phyloP scores from a whole-genome alignment of 2,113 vertebrate species.

The Butorides virescens region DNA sequence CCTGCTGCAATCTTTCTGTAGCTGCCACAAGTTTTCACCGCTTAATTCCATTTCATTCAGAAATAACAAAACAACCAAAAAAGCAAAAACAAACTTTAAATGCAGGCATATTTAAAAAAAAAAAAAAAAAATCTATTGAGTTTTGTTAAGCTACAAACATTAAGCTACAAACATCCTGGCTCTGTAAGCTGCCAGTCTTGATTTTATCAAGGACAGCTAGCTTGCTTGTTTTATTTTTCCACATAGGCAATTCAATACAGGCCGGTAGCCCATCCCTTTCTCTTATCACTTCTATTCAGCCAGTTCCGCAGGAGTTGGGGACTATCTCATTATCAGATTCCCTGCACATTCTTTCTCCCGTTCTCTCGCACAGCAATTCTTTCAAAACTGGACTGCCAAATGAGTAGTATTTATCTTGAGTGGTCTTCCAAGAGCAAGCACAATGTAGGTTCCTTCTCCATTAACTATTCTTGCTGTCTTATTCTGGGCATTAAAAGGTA shows the following conservation, averaged over 20 bases:
- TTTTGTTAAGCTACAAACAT: neutral
- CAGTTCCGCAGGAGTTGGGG: neutral
- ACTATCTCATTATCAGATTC: conserved; percentile 40
- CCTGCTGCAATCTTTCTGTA: neutral
- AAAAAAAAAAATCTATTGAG: neutral
- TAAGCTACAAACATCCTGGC: neutral
- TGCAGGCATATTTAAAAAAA: neutral
- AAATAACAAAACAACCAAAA: neutral
- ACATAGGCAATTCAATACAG: neutral
- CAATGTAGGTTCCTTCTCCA: neutral
- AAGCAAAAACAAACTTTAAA: neutral
- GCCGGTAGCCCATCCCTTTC: conserved; percentile 19
- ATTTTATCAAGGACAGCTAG: conserved; percentile 35
- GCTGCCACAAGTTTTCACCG: neutral
- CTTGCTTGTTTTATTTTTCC: neutral
- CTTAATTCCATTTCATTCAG: conserved; percentile 1
- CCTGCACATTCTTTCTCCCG: neutral
- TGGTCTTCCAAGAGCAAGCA: conserved; percentile 41
- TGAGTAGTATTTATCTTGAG: conserved; percentile 31
- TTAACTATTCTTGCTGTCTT: neutral
- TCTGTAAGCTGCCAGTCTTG: conserved; percentile 20
- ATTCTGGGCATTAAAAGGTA: neutral
- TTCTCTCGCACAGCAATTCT: neutral
- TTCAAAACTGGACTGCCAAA: neutral
- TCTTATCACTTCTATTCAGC: conserved; percentile 53